These are phyloP conservation scores for Steatocranus sp. DNA, from an alignment of 2,797 vertebrate species.

Conservation along the genomic window DNA sequence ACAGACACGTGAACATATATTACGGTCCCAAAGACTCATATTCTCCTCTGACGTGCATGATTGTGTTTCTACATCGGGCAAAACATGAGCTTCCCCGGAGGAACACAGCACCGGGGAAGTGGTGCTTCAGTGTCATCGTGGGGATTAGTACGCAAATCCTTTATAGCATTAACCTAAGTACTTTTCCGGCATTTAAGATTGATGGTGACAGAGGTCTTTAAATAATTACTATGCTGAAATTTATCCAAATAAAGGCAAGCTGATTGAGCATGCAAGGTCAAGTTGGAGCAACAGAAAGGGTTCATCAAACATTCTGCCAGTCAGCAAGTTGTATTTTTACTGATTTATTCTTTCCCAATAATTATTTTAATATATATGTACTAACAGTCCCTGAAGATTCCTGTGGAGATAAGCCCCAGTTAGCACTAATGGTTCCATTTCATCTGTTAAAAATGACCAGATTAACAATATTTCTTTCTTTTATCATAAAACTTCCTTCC, in stretches of 20 bases:
- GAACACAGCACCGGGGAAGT: conserved; percentile 4
- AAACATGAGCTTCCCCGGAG: conserved; percentile 38
- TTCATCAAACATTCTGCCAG: background rate
- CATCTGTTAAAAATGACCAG: background rate
- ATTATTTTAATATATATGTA: background rate
- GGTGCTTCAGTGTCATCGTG: conserved; percentile 32
- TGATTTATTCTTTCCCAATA: background rate
- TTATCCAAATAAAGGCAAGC: conserved; percentile 1
- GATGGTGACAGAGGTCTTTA: conserved; percentile 34
- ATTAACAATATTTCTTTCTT: background rate
- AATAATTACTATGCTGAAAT: conserved; percentile 32
- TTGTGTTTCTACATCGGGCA: conserved; percentile 29
- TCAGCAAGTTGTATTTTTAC: background rate
- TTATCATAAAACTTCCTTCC: background rate
- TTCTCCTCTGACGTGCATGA: conserved; percentile 10
- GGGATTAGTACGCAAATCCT: conserved; percentile 47
- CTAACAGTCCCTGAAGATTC: fast-evolving
- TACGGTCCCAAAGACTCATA: conserved; percentile 2
- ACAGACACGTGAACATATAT: conserved; percentile 28
- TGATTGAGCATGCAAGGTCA: background rate
- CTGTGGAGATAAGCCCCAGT: background rate
- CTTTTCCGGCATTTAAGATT: conserved; percentile 20
- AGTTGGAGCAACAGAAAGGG: background rate
- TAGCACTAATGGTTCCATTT: background rate
- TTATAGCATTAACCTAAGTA: conserved; percentile 47